phyloP scores from a whole-genome alignment of 30 jellyfish, hydroid and myxozoan species.

The Aurelia coerulea region DNA sequence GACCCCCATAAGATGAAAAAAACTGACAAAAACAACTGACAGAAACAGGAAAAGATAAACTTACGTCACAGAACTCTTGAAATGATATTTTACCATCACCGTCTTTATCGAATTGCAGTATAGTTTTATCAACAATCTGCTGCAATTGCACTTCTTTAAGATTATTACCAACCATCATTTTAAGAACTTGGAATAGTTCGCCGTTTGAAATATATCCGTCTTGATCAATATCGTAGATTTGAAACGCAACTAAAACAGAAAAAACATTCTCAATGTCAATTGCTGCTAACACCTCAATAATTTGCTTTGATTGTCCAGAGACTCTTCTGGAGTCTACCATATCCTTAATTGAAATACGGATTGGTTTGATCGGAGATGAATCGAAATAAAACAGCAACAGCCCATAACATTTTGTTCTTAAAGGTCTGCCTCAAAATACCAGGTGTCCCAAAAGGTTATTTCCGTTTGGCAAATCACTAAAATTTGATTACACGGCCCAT shows the following conservation, averaged over 20 bases:
- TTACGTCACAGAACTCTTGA: conserved; percentile 90
- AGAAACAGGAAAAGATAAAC: conserved; percentile 6
- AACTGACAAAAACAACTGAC: neutral
- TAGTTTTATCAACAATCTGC: conserved; percentile 97
- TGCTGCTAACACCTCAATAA: too few relatives aligned
- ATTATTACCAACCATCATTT: conserved; percentile 98
- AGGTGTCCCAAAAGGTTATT: too few relatives aligned
- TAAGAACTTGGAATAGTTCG: conserved; percentile 89
- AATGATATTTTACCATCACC: conserved; percentile 97
- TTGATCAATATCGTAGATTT: conserved; percentile 92
- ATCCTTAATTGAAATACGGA: too few relatives aligned
- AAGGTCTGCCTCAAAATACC: too few relatives aligned
- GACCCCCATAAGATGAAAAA: neutral
- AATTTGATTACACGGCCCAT: too few relatives aligned
- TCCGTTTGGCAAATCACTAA: too few relatives aligned
- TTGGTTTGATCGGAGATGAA: too few relatives aligned
- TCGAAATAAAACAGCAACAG: too few relatives aligned
- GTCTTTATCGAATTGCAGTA: conserved; percentile 92
- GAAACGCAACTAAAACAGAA: conserved; percentile 82
- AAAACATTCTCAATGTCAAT: too few relatives aligned
- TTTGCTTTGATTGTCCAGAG: too few relatives aligned
- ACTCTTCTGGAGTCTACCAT: too few relatives aligned
- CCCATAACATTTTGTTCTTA: too few relatives aligned
- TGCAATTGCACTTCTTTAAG: conserved; percentile 95
- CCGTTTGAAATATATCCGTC: conserved; percentile 98